phyloP scores from a whole-genome alignment of 2,797 vertebrate genomes.

The Neosilurus hyrtlii region DNA sequence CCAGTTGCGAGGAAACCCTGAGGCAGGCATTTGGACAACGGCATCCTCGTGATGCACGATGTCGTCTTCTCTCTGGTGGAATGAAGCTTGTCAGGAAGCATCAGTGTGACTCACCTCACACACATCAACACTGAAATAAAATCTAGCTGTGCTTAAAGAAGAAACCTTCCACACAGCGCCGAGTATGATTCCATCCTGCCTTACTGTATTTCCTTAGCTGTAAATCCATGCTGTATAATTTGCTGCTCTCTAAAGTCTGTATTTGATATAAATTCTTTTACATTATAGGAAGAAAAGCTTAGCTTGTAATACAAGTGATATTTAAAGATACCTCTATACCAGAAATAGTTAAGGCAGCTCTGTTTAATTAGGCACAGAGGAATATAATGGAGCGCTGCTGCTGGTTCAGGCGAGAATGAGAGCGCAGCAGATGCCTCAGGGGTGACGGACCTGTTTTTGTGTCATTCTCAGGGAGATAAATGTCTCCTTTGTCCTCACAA shows the following conservation, averaged over 20 bases:
- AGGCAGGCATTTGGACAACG: constrained; percentile 53
- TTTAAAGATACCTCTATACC: constrained; percentile 23
- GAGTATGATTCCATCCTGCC: too few species aligned
- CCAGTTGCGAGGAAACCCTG: constrained; percentile 46
- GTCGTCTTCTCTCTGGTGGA: constrained; percentile 51
- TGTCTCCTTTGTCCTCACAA: constrained; percentile 57
- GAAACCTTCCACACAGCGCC: neutral
- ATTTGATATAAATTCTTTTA: neutral
- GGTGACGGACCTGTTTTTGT: constrained; percentile 55
- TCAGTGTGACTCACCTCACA: constrained; percentile 57
- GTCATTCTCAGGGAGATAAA: constrained; percentile 59
- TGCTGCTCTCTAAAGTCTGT: neutral
- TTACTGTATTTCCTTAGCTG: neutral
- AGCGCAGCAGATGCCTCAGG: constrained; percentile 49
- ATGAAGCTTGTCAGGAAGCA: constrained; percentile 59
- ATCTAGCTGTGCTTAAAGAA: neutral
- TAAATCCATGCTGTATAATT: neutral
- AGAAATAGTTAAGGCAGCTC: constrained; percentile 43
- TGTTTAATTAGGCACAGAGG: constrained; percentile 64
- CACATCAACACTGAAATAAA: constrained; percentile 42
- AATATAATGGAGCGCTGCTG: constrained; percentile 46
- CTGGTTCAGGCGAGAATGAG: constrained; percentile 48
- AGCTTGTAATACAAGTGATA: neutral
- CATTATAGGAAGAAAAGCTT: neutral
- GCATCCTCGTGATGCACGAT: constrained; percentile 42